Conservation (phyloP, 2,113 vertebrate genomes). For the Bombycilla garrulus region DNA sequence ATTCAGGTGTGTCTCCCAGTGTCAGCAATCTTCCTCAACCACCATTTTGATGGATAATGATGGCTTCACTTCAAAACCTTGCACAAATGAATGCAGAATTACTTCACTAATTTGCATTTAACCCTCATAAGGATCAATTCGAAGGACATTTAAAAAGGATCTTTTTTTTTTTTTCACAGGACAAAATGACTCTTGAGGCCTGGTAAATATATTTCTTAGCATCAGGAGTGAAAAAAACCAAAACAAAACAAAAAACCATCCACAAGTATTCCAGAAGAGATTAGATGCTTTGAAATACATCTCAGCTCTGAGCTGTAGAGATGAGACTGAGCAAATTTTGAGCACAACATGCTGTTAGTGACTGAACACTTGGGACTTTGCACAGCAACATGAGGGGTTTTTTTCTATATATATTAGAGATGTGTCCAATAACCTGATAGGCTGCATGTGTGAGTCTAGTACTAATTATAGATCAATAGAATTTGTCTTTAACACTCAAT, state of each 20-base stretch:
- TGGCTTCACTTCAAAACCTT: background rate
- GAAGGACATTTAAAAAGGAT: background rate
- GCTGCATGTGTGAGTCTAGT: background rate
- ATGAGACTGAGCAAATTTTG: background rate
- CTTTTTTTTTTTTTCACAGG: background rate
- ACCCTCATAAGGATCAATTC: background rate
- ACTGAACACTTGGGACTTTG: background rate
- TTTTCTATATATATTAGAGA: background rate
- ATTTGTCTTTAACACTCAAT: background rate
- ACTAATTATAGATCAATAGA: conserved; percentile 13
- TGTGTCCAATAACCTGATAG: background rate
- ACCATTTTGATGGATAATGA: background rate
- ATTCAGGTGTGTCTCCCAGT: background rate
- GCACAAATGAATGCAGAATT: background rate
- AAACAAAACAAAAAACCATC: background rate
- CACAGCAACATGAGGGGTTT: background rate
- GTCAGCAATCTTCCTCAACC: background rate
- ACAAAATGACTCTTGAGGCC: background rate
- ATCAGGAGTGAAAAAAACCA: background rate
- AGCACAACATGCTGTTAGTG: background rate
- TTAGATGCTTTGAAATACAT: background rate
- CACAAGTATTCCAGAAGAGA: background rate
- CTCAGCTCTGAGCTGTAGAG: background rate
- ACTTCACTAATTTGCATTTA: background rate
- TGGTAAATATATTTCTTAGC: background rate